phyloP scores from a whole-genome alignment of 2,888 invertebrate species.

The Drosophila buzzatii region DNA sequence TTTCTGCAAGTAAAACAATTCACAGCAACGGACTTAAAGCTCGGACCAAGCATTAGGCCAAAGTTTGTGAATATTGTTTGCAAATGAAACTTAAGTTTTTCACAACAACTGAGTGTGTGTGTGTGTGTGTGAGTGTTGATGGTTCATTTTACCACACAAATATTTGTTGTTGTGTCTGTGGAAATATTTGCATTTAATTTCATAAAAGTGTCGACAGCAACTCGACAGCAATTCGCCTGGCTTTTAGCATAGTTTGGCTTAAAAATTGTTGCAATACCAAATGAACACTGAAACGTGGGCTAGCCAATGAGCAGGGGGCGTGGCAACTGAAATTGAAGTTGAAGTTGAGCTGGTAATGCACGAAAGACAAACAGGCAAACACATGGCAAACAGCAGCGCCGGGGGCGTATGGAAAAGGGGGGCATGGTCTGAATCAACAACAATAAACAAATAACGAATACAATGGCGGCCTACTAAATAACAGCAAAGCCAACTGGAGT shows the following conservation, averaged over 20 bases:
- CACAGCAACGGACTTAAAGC: conserved; percentile 9
- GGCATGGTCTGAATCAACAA: conserved; percentile 62
- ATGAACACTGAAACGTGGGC: conserved; percentile 20
- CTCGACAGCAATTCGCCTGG: background rate
- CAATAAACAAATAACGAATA: conserved; percentile 66
- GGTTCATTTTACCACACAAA: conserved; percentile 64
- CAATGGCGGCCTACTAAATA: conserved; percentile 63
- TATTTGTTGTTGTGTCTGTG: conserved; percentile 58
- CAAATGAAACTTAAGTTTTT: conserved; percentile 56
- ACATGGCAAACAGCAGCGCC: conserved; percentile 23
- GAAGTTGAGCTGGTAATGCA: conserved; percentile 56
- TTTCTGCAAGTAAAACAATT: conserved; percentile 7
- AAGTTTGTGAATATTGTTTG: conserved; percentile 50
- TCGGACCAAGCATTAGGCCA: conserved; percentile 18
- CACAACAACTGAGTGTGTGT: conserved; percentile 14
- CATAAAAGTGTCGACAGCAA: conserved; percentile 45
- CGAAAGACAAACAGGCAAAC: conserved; percentile 62
- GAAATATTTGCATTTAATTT: conserved; percentile 72
- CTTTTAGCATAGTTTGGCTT: conserved; percentile 9
- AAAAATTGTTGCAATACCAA: conserved; percentile 10
- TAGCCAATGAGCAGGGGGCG: background rate
- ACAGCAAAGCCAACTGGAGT: conserved; percentile 39
- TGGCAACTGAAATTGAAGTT: background rate
- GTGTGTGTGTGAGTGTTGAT: conserved; percentile 21
- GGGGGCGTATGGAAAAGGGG: conserved; percentile 9